Evolutionary conservation across 2,113 vertebrate species (phyloP).

Genomic region (Diadophis punctatus): DNA sequence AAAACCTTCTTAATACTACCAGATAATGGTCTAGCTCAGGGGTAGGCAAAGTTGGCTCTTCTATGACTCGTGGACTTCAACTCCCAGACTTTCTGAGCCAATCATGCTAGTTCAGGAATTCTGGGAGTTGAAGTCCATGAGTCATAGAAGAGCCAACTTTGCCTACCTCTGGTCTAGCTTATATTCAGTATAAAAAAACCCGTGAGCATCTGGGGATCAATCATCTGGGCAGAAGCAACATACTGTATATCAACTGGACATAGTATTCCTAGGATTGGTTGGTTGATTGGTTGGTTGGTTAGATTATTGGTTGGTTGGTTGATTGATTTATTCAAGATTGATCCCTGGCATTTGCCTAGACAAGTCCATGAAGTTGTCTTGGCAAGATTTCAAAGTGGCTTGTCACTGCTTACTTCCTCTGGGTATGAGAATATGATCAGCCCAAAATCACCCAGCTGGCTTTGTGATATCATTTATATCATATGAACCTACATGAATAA

Average conservation of each 20-base stretch:
- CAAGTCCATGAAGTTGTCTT: neutral
- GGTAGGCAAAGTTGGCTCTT: no score
- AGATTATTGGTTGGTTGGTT: neutral
- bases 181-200: neutral
- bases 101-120: no score
- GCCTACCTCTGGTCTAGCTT: no score
- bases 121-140: no score
- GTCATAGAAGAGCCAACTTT: no score
- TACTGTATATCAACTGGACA: neutral
- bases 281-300: neutral
- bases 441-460: neutral
- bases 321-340: neutral
- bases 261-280: neutral
- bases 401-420: neutral
- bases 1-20: neutral
- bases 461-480: neutral
- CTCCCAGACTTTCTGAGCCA: no score
- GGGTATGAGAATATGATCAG: neutral
- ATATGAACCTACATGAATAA: neutral
- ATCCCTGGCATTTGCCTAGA: neutral
- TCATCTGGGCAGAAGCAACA: neutral
- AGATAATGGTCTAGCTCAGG: neutral
- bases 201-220: neutral
- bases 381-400: neutral
- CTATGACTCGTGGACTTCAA: no score